Conservation (phyloP, 1,140 invertebrate genomes). For the Zaprionus tsacasi region DNA sequence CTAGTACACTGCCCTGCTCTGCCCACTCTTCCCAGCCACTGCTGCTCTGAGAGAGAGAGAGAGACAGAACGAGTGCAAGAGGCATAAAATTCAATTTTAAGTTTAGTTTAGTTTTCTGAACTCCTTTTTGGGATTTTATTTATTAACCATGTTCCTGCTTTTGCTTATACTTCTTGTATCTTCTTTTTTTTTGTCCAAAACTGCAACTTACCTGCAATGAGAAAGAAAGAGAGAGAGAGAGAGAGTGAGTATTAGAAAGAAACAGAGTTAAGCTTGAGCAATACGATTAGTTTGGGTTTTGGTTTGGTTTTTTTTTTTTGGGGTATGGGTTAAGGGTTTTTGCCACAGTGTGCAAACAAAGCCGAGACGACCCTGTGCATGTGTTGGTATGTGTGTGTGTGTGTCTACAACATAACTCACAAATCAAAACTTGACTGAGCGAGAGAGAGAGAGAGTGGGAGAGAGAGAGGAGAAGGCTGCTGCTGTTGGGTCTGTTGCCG, state of each 20-base stretch:
- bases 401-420: constrained; percentile 65
- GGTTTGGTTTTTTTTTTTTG: neutral
- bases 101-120: neutral
- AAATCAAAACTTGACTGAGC: constrained; percentile 77
- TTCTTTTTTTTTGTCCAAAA: neutral
- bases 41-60: neutral
- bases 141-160: neutral
- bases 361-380: constrained; percentile 20
- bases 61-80: neutral
- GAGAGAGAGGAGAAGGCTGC: neutral
- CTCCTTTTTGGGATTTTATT: neutral
- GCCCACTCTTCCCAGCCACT: neutral
- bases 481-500: constrained; percentile 17
- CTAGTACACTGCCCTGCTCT: too few species aligned
- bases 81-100: neutral
- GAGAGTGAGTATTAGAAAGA: constrained; percentile 12
- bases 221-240: constrained; percentile 19
- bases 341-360: constrained; percentile 9
- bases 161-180: too few species aligned
- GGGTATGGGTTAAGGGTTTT: neutral
- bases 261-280: constrained; percentile 1
- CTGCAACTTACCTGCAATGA: constrained; percentile 64
- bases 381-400: constrained; percentile 29
- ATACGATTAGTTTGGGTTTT: constrained; percentile 27
- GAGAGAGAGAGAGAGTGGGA: neutral